Conservation (phyloP, 2,888 invertebrate species). For the Hyposoter dolosus region DNA sequence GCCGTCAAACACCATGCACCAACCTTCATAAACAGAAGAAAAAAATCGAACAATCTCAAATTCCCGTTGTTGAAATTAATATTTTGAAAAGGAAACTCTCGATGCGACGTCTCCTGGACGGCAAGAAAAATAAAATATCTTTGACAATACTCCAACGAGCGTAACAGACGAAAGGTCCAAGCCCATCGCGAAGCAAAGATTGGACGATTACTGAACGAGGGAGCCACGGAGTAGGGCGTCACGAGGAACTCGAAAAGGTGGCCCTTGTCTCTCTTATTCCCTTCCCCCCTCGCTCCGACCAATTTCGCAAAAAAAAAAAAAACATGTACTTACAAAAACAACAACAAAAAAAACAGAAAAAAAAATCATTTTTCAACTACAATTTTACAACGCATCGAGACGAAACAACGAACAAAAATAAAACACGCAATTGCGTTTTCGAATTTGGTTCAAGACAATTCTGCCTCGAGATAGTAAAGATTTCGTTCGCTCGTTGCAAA, state of each 20-base stretch:
- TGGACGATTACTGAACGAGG: constrained; percentile 27
- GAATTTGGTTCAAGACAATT: constrained; percentile 74
- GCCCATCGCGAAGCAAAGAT: constrained; percentile 46
- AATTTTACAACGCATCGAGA: constrained; percentile 45
- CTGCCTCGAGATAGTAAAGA: constrained; percentile 61
- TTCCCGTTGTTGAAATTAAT: constrained; percentile 60
- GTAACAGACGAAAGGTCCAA: constrained; percentile 25
- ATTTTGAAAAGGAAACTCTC: constrained; percentile 47
- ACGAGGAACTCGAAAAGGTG: constrained; percentile 34
- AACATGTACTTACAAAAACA: background rate
- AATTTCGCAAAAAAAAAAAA: background rate
- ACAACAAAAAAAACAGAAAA: constrained; percentile 17
- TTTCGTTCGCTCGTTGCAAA: constrained; percentile 55
- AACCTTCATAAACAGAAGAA: constrained; percentile 28
- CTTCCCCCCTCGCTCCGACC: constrained; percentile 39
- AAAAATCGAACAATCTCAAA: constrained; percentile 50
- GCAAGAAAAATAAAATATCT: constrained; percentile 35
- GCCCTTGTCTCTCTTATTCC: constrained; percentile 46
- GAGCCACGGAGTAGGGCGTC: constrained; percentile 25
- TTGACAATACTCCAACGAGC: constrained; percentile 26
- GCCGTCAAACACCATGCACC: constrained; percentile 48
- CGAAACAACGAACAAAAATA: constrained; percentile 46
- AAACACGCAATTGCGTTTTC: constrained; percentile 69
- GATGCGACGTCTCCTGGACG: background rate
- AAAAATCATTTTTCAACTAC: constrained; percentile 32